Evolutionary conservation across 2,888 invertebrate species (phyloP), one percentile per base, ranked within the genome.

Genomic region (Malthinus seriepunctatus): DNA sequence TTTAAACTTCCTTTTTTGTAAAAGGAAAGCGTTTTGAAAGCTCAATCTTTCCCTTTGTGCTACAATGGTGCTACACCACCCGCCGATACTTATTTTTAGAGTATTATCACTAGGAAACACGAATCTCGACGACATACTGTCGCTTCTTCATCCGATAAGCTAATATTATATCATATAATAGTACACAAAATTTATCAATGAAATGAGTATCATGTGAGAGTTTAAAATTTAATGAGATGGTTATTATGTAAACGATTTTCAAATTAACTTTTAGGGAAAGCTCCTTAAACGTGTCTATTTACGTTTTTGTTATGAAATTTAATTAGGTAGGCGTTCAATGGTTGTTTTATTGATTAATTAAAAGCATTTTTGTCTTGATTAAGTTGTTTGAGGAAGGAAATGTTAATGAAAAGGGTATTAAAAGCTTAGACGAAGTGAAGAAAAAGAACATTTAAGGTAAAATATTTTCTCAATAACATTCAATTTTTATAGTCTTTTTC

Each of bases 71-170:
- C n/a, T n/a, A 31, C 31, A 32, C 44, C 11, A 32, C 23, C 32
- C 51, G 51, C 32, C 51, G 51, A 37, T 34, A 46, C 45, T 52
- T 52, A 45, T 52, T 52, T 46, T 46, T 52, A 52, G 45, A 34
- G 52, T 32, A 52, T 52, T 52, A 52, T 52, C 52, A 37, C 46
- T 45, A 32, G 35, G 46, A 45, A 45, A 46, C 52, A 46, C 52
- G 52, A 46, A 37, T 34, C 46, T 46, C 37, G 52, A 45, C 45
- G 37, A 52, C 34, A 52, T 52, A 51, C 45, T 45, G 52, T 38
- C 45, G 35, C 52, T 35, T 32, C 46, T 45, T 34, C 46, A 39
- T 23, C 52, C 46, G 52, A 52, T 52, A 52, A 45, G 52, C 34
- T 45, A 52, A 46, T 46, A 46, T 52, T 52, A 46, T 52, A 37